phyloP scores from a whole-genome alignment of 2,888 invertebrate species.

The Apomyelois bistriatella region DNA sequence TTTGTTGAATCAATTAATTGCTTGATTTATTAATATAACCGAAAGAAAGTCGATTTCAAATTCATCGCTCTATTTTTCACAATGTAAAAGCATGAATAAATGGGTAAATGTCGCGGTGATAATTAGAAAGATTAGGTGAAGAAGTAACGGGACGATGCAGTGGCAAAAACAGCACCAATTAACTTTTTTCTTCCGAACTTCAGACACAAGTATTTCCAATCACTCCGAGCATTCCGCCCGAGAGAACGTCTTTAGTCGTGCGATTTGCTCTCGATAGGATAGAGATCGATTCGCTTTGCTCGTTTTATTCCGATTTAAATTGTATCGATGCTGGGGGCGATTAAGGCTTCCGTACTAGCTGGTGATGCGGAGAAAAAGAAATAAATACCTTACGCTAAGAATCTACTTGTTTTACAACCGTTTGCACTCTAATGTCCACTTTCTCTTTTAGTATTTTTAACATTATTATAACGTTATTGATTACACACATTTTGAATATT shows the following conservation, averaged over 20 bases:
- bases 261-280: slow-evolving; percentile 74
- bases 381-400: slow-evolving; percentile 49
- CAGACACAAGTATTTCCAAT: slow-evolving; percentile 66
- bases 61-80: background rate
- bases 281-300: slow-evolving; percentile 70
- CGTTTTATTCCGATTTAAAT: slow-evolving; percentile 74
- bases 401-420: slow-evolving; percentile 22
- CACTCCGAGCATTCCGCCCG: slow-evolving; percentile 58
- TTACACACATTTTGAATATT: background rate
- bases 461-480: background rate
- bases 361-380: slow-evolving; percentile 44
- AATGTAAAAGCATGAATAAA: slow-evolving; percentile 28
- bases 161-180: slow-evolving; percentile 73
- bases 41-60: background rate
- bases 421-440: slow-evolving; percentile 14
- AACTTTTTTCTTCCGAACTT: slow-evolving; percentile 66
- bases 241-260: slow-evolving; percentile 69
- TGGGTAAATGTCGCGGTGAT: slow-evolving; percentile 41
- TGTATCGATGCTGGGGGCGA: slow-evolving; percentile 71
- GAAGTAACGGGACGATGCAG: slow-evolving; percentile 55
- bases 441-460: background rate
- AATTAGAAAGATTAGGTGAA: slow-evolving; percentile 58
- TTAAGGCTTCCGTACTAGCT: slow-evolving; percentile 61
- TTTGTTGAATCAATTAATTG: background rate
- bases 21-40: background rate